Evolutionary conservation across 2,113 vertebrate genomes (phyloP).

Genomic region (Galemys pyrenaicus): DNA sequence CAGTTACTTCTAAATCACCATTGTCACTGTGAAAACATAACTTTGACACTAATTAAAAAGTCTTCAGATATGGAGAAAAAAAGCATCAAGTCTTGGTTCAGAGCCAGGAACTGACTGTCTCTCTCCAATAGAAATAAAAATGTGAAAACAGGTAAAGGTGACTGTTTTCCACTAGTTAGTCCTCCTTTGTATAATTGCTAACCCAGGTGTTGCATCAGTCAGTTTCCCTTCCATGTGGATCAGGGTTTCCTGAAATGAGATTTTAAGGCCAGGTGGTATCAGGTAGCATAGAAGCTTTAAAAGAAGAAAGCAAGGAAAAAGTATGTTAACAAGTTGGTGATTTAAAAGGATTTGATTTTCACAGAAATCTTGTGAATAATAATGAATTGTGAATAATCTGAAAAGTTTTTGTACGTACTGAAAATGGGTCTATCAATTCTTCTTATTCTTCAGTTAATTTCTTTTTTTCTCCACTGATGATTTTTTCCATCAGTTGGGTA

Average conservation of each 20-base stretch:
- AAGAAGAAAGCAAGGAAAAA: not conserved
- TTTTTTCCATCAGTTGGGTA: not conserved
- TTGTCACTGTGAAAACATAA: not conserved
- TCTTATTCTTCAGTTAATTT: not conserved
- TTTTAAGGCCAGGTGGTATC: not conserved
- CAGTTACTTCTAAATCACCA: not conserved
- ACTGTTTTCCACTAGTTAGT: not conserved
- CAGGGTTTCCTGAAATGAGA: not conserved
- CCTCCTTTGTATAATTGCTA: not conserved
- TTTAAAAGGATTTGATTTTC: not conserved
- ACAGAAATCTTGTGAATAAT: not conserved
- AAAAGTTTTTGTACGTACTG: not conserved
- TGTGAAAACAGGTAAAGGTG: not conserved
- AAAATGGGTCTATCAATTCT: not conserved
- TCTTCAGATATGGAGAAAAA: not conserved
- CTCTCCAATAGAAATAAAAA: not conserved
- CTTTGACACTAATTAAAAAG: not conserved
- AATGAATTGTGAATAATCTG: not conserved
- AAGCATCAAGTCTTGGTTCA: not conserved
- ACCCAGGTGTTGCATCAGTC: not conserved
- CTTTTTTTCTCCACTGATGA: slow-evolving; percentile 1
- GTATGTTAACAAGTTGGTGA: not conserved
- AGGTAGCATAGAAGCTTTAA: not conserved
- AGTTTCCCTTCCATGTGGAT: not conserved
- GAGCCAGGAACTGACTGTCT: not conserved